Conservation (phyloP, 2,888 invertebrate genomes). For the Omphaloscelis lunosa region DNA sequence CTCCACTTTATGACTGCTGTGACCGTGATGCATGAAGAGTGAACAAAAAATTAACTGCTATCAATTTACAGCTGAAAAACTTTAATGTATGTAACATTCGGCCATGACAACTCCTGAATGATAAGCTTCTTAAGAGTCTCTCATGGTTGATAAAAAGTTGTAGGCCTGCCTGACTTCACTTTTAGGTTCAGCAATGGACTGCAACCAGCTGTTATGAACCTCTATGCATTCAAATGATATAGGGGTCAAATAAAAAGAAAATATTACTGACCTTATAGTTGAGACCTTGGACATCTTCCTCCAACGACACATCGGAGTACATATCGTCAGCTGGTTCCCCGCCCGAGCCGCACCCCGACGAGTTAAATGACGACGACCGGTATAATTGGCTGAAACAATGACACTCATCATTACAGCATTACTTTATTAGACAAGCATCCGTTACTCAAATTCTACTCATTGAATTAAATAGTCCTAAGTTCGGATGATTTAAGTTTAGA, state of each 20-base stretch:
- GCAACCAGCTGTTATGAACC: neutral
- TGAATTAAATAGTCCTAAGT: slow-evolving; percentile 27
- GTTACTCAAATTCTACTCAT: slow-evolving; percentile 42
- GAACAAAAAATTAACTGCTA: neutral
- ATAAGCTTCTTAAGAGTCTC: neutral
- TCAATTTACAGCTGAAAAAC: no score
- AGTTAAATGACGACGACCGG: slow-evolving; percentile 98
- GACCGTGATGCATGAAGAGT: neutral
- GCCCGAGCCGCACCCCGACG: slow-evolving; percentile 97
- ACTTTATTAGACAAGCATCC: slow-evolving; percentile 44
- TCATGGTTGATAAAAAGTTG: neutral
- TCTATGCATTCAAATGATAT: neutral
- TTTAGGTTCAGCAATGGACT: neutral
- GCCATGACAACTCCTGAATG: neutral
- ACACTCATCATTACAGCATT: slow-evolving; percentile 54
- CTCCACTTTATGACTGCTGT: neutral
- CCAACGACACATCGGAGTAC: slow-evolving; percentile 97
- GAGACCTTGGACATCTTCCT: slow-evolving; percentile 98
- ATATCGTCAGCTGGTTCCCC: slow-evolving; percentile 98
- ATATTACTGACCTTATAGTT: slow-evolving; percentile 95
- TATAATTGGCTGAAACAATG: slow-evolving; percentile 94
- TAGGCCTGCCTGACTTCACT: neutral
- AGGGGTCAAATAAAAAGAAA: slow-evolving; percentile 6
- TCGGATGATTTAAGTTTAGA: slow-evolving; percentile 3
- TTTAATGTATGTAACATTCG: neutral